Evolutionary conservation across 1,140 invertebrate genomes (phyloP).

Genomic region (Physella acuta): DNA sequence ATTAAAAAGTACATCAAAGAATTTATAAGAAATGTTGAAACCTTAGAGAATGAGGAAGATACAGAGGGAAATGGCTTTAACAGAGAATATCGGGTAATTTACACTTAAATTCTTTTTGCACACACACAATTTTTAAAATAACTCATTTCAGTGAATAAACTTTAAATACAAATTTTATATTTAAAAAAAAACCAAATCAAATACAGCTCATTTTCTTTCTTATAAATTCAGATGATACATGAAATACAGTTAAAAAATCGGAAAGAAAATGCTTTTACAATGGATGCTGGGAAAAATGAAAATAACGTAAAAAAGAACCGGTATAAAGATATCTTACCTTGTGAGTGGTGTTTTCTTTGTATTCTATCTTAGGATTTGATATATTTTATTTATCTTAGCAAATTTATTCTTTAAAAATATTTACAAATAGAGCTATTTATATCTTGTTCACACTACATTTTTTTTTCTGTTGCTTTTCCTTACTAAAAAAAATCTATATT

Average conservation of each 20-base stretch:
- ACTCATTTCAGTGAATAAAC: too few species aligned
- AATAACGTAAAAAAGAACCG: constrained; percentile 49
- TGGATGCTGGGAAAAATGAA: constrained; percentile 35
- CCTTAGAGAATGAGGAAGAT: constrained; percentile 58
- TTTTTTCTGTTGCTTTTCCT: too few species aligned
- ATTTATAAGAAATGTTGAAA: constrained; percentile 65
- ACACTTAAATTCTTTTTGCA: too few species aligned
- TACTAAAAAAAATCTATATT: too few species aligned
- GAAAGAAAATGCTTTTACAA: constrained; percentile 34
- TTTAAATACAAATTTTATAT: too few species aligned
- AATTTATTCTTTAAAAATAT: background rate
- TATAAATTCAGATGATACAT: constrained; percentile 35
- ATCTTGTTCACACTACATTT: background rate
- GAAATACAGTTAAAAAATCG: constrained; percentile 31
- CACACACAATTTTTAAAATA: too few species aligned
- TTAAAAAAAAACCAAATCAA: too few species aligned
- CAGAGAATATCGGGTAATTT: constrained; percentile 63
- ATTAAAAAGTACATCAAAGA: constrained; percentile 60
- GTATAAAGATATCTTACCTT: constrained; percentile 52
- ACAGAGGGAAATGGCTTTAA: constrained; percentile 61
- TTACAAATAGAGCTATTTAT: background rate
- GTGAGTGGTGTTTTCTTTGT: constrained; percentile 29
- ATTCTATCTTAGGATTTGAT: too few species aligned
- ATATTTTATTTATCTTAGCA: background rate
- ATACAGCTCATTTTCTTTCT: too few species aligned